Conservation (phyloP, 2,888 invertebrate species). For the Adelognathus sp. region DNA sequence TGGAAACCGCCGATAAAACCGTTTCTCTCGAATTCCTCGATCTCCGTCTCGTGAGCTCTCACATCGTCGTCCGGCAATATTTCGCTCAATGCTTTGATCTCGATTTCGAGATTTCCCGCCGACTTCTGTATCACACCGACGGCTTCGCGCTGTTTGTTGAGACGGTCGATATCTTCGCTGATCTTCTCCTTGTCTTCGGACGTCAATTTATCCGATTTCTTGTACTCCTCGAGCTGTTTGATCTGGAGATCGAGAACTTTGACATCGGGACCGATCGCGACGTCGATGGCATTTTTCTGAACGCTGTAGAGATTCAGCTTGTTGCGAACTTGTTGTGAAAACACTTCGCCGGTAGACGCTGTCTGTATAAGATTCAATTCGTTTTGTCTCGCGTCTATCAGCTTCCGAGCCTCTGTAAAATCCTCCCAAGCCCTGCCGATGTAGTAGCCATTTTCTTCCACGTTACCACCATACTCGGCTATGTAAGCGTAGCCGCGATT, state of each 20-base stretch:
- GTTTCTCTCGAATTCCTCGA: slow-evolving; percentile 15
- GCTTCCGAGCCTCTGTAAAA: background rate
- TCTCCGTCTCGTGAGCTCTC: slow-evolving; percentile 1
- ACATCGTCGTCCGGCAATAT: background rate
- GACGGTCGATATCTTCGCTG: background rate
- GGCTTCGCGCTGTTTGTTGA: background rate
- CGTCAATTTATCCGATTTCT: background rate
- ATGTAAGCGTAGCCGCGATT: slow-evolving; percentile 66
- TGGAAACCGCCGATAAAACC: slow-evolving; percentile 4
- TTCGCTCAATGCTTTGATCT: background rate
- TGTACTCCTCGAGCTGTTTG: background rate
- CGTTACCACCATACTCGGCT: background rate
- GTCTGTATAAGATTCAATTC: slow-evolving; percentile 2
- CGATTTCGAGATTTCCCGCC: slow-evolving; percentile 7
- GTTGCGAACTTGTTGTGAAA: background rate
- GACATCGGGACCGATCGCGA: slow-evolving; percentile 14
- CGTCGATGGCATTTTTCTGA: slow-evolving; percentile 32
- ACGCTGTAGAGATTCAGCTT: slow-evolving; percentile 51
- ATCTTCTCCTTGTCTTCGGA: background rate
- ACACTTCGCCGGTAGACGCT: slow-evolving; percentile 17
- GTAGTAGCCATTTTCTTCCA: background rate
- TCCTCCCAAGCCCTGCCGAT: background rate
- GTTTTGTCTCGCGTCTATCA: slow-evolving; percentile 10
- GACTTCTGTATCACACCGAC: background rate
- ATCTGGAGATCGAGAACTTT: background rate